Percentiles rank a stretch among this genome's conserved stretches.
Conservation (phyloP, 2,797 vertebrate genomes). For the Buphagus erythrorhynchus region DNA sequence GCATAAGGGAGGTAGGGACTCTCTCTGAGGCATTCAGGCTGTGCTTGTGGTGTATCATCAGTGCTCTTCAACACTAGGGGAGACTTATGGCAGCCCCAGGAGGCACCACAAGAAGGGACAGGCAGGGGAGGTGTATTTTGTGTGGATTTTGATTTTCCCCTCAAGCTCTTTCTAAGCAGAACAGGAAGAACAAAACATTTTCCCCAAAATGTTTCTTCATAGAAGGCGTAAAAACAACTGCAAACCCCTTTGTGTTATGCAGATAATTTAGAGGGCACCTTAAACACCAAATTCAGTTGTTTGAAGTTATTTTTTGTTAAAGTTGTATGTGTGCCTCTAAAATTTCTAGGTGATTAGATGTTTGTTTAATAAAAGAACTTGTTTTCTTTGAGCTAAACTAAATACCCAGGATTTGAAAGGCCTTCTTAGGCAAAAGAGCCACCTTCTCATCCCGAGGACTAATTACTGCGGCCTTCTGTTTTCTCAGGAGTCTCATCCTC, state of each 20-base stretch:
- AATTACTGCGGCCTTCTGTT: constrained; percentile 6
- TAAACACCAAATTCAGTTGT: background rate
- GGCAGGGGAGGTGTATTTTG: background rate
- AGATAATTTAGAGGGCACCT: background rate
- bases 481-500: constrained; percentile 7
- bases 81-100: background rate
- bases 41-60: accelerated
- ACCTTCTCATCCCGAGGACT: background rate
- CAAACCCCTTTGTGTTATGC: background rate
- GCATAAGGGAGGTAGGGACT: background rate
- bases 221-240: background rate
- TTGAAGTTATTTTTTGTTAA: background rate
- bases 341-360: background rate
- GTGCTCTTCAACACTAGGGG: background rate
- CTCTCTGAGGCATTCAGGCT: background rate
- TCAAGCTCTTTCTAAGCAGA: background rate
- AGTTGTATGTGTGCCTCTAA: background rate
- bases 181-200: background rate
- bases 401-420: constrained; percentile 23
- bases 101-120: accelerated
- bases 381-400: constrained; percentile 33
- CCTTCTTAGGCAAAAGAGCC: background rate
- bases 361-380: constrained; percentile 35
- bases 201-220: background rate
- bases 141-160: background rate